Evolutionary conservation across 92 coral and sea anemone genomes (phyloP).

Genomic region (Galaxea fascicularis): DNA sequence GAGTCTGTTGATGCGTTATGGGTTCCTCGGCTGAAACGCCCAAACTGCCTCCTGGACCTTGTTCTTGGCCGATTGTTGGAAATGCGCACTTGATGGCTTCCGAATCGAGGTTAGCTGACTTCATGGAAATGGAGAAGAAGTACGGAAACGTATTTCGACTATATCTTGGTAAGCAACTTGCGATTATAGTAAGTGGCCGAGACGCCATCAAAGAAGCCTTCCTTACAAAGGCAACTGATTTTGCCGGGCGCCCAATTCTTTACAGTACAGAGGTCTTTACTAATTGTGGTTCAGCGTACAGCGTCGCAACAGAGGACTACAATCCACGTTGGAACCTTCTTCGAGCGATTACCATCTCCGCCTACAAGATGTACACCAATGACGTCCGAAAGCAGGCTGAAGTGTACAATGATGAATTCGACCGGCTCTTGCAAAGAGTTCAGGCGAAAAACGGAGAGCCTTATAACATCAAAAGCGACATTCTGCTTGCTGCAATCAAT

Average conservation of each 20-base stretch:
- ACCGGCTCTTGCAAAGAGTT: slow-evolving; percentile 28
- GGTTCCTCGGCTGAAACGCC: no score
- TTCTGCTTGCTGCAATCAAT: slow-evolving; percentile 46
- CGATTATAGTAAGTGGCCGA: slow-evolving; percentile 60
- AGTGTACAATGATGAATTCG: slow-evolving; percentile 46
- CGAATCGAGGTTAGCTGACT: slow-evolving; percentile 37
- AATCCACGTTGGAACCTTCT: slow-evolving; percentile 46
- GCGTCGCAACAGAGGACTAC: slow-evolving; percentile 56
- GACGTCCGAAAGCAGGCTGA: slow-evolving; percentile 33
- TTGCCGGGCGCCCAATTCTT: slow-evolving; percentile 70
- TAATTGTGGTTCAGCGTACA: slow-evolving; percentile 20
- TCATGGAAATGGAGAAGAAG: slow-evolving; percentile 49
- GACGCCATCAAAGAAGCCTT: slow-evolving; percentile 58
- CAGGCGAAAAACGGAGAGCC: slow-evolving; percentile 18
- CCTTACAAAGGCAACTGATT: slow-evolving; percentile 45
- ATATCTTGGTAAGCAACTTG: slow-evolving; percentile 66
- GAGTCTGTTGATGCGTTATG: no score
- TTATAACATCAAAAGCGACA: slow-evolving; percentile 31
- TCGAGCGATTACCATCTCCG: slow-evolving; percentile 49
- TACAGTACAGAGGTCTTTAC: slow-evolving; percentile 51
- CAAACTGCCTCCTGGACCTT: slow-evolving; percentile 61
- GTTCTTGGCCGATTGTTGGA: slow-evolving; percentile 68
- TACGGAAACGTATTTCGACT: slow-evolving; percentile 67
- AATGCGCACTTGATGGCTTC: slow-evolving; percentile 52
- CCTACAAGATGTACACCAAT: slow-evolving; percentile 52